These are phyloP conservation scores for Boleophthalmus pectinirostris DNA, from an alignment of 2,113 vertebrate species.

Conservation along the genomic window DNA sequence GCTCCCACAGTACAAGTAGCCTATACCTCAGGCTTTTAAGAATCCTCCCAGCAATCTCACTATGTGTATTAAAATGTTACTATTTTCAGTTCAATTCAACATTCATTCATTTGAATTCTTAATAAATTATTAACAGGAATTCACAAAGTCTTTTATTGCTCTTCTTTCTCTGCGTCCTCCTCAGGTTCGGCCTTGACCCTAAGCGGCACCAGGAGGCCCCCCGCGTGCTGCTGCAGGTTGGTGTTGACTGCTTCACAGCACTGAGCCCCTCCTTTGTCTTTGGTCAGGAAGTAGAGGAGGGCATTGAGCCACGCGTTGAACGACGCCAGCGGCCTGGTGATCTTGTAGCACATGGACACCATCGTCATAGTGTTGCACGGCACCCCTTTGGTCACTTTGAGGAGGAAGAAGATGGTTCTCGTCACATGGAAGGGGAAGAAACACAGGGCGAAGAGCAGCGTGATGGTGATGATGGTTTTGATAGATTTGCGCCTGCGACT, in stretches of 20 bases:
- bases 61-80: neutral
- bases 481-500: conserved; percentile 81
- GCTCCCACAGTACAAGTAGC: neutral
- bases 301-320: conserved; percentile 85
- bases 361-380: conserved; percentile 78
- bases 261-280: conserved; percentile 72
- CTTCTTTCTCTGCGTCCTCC: conserved; percentile 47
- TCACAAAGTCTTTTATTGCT: conserved; percentile 43
- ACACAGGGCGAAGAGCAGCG: conserved; percentile 81
- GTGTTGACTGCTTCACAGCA: conserved; percentile 65
- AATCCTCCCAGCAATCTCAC: neutral
- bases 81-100: neutral
- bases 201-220: conserved; percentile 62
- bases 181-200: conserved; percentile 62
- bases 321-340: conserved; percentile 81
- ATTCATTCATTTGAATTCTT: neutral
- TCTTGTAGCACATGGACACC: conserved; percentile 85
- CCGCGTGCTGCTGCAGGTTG: conserved; percentile 46
- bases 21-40: neutral
- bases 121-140: conserved; percentile 27
- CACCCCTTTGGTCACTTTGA: conserved; percentile 74
- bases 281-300: conserved; percentile 83
- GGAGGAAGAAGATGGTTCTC: conserved; percentile 79
- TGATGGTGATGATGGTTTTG: conserved; percentile 83
- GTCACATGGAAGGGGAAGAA: conserved; percentile 85